phyloP scores from a whole-genome alignment of 2,113 vertebrate genomes.

The Emydura subglobosa region DNA sequence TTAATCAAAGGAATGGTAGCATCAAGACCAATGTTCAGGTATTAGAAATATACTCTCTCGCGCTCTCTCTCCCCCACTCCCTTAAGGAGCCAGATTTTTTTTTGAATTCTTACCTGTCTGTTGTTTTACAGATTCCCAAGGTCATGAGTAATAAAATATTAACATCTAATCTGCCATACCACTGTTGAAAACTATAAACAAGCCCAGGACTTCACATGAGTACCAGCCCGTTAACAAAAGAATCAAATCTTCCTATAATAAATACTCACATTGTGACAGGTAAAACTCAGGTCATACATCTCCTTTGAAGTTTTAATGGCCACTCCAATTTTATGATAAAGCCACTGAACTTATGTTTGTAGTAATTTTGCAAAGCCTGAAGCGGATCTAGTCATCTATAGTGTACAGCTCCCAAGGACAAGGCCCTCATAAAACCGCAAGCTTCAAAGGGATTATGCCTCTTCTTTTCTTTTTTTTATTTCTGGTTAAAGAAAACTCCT shows the following conservation, averaged over 20 bases:
- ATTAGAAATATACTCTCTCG: conserved; percentile 16
- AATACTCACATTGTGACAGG: conserved; percentile 66
- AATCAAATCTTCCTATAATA: conserved; percentile 73
- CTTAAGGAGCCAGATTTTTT: not conserved
- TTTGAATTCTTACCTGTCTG: conserved; percentile 46
- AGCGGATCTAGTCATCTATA: conserved; percentile 67
- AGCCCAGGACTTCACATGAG: conserved; percentile 60
- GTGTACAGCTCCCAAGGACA: conserved; percentile 62
- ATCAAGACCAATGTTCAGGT: not conserved
- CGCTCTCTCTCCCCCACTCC: not conserved
- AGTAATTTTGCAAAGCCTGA: conserved; percentile 72
- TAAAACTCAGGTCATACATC: conserved; percentile 67
- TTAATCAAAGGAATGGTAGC: not conserved
- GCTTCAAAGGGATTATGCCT: conserved; percentile 74
- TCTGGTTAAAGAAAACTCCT: conserved; percentile 1
- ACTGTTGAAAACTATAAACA: conserved; percentile 62
- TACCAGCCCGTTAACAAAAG: conserved; percentile 62
- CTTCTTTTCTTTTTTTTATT: conserved; percentile 43
- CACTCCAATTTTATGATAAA: conserved; percentile 73
- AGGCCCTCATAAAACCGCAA: conserved; percentile 71
- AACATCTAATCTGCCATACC: conserved; percentile 67
- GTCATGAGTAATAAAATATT: conserved; percentile 64
- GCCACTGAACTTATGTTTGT: conserved; percentile 71
- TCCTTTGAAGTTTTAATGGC: conserved; percentile 73
- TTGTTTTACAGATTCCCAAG: conserved; percentile 57